These are phyloP conservation scores for Papilio elwesi DNA, from an alignment of 2,888 invertebrate genomes.

Conservation along the genomic window DNA sequence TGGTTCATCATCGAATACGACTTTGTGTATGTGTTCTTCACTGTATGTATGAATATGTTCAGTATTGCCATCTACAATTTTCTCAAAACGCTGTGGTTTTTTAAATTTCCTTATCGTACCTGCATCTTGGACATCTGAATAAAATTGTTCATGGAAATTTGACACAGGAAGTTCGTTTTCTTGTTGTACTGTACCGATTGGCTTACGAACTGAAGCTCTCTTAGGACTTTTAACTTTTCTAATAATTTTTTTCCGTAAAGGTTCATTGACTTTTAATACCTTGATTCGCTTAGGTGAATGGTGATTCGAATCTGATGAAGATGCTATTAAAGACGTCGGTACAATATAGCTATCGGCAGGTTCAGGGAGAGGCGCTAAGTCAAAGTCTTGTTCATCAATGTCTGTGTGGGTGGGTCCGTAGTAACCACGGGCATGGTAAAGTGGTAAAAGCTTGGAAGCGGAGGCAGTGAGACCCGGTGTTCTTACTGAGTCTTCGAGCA, in stretches of 20 bases:
- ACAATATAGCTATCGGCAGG: conserved; percentile 56
- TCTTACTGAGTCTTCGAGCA: conserved; percentile 56
- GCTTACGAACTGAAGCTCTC: conserved; percentile 61
- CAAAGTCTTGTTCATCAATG: conserved; percentile 71
- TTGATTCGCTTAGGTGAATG: conserved; percentile 70
- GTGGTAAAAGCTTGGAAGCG: conserved; percentile 72
- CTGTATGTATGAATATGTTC: conserved; percentile 82
- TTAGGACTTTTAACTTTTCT: conserved; percentile 69
- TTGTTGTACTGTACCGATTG: conserved; percentile 42
- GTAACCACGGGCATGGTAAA: conserved; percentile 77
- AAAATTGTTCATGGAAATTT: conserved; percentile 78
- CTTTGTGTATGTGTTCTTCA: conserved; percentile 80
- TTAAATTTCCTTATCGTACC: conserved; percentile 74
- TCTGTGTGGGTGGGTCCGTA: conserved; percentile 73
- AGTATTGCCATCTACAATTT: conserved; percentile 80
- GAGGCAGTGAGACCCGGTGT: conserved; percentile 57
- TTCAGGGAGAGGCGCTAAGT: conserved; percentile 63
- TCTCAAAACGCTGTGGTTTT: conserved; percentile 79
- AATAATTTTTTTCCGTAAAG: conserved; percentile 65
- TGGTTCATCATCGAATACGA: conserved; percentile 66
- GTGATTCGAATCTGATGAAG: conserved; percentile 52
- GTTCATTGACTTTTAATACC: conserved; percentile 70
- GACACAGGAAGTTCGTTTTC: conserved; percentile 76
- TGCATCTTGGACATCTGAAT: conserved; percentile 76
- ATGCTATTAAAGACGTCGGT: conserved; percentile 59